phyloP scores from a whole-genome alignment of 2,888 invertebrate genomes.

The Stenurella melanura region DNA sequence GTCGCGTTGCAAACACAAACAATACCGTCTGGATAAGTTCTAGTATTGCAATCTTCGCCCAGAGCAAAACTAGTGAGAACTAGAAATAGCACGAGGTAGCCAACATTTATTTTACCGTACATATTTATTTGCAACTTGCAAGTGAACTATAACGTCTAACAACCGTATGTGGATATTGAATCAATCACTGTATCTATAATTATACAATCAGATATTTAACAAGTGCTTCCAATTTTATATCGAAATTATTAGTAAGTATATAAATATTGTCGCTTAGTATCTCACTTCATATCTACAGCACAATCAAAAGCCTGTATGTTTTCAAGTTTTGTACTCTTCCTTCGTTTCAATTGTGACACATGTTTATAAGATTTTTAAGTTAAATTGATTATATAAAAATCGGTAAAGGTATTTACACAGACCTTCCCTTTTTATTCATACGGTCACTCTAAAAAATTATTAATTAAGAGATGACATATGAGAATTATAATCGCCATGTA shows the following conservation, averaged over 20 bases:
- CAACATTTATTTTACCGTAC: not conserved
- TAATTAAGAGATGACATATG: too few species aligned
- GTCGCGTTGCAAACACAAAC: slow-evolving; percentile 73
- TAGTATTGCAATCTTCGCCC: slow-evolving; percentile 27
- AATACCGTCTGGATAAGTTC: slow-evolving; percentile 48
- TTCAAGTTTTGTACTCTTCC: not conserved
- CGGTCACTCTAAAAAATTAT: too few species aligned
- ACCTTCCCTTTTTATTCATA: too few species aligned
- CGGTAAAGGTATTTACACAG: too few species aligned
- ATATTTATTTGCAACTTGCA: not conserved
- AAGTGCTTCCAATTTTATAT: not conserved
- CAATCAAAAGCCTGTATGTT: not conserved
- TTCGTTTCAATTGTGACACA: too few species aligned
- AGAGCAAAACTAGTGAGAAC: not conserved
- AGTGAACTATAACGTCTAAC: not conserved
- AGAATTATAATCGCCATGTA: too few species aligned
- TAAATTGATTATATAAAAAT: too few species aligned
- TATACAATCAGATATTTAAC: not conserved
- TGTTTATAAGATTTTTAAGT: too few species aligned
- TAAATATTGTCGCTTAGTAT: too few species aligned
- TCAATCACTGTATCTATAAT: not conserved
- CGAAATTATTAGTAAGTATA: not conserved
- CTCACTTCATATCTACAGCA: not conserved
- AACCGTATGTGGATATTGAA: not conserved
- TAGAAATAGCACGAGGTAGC: not conserved